Conservation (phyloP, 2,797 vertebrate genomes). For the Botia kubotai region DNA sequence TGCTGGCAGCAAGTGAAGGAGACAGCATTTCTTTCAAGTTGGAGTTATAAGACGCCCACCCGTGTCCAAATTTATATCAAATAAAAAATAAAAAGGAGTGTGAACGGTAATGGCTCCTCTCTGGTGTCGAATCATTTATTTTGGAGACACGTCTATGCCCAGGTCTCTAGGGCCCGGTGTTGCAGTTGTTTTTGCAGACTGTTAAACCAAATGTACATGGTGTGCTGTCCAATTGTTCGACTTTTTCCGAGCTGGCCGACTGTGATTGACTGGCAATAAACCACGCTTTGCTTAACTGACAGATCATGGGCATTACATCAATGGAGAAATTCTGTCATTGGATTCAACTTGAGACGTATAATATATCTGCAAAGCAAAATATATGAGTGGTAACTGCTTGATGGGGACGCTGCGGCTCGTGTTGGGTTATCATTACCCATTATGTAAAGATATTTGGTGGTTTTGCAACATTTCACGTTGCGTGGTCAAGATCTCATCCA, state of each 20-base stretch:
- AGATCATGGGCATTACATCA: constrained; percentile 59
- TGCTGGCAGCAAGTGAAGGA: constrained; percentile 72
- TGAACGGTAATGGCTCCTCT: constrained; percentile 66
- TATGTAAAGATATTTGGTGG: constrained; percentile 57
- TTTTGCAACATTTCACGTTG: constrained; percentile 49
- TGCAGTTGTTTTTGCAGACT: constrained; percentile 63
- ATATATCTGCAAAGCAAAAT: constrained; percentile 42
- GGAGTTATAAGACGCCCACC: constrained; percentile 70
- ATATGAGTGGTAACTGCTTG: constrained; percentile 53
- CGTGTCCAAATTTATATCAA: constrained; percentile 61
- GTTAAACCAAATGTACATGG: constrained; percentile 59
- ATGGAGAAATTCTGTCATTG: constrained; percentile 65
- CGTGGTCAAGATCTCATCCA: constrained; percentile 35
- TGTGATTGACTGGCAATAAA: constrained; percentile 60
- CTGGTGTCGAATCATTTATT: constrained; percentile 61
- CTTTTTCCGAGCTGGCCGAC: constrained; percentile 55
- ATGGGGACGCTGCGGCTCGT: constrained; percentile 45
- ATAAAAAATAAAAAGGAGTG: constrained; percentile 57
- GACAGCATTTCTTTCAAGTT: constrained; percentile 65
- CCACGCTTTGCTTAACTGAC: constrained; percentile 66
- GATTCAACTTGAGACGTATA: constrained; percentile 59
- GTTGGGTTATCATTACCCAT: constrained; percentile 57
- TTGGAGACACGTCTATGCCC: constrained; percentile 61
- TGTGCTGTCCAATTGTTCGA: constrained; percentile 53
- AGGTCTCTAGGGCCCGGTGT: constrained; percentile 41